Evolutionary conservation across 1,140 invertebrate genomes (phyloP).

Genomic region (Dendrolimus kikuchii): DNA sequence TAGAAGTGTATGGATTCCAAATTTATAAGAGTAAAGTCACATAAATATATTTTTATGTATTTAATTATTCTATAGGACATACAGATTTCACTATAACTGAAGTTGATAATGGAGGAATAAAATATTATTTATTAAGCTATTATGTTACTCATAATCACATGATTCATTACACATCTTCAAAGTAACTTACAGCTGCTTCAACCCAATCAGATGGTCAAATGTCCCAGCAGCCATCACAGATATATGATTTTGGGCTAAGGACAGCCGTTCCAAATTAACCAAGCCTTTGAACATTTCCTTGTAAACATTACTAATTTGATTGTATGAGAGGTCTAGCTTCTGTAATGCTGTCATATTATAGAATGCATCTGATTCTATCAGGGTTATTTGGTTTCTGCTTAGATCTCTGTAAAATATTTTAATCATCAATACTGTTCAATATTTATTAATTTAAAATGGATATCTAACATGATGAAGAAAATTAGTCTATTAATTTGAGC

Average conservation of each 20-base stretch:
- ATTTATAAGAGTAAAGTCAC: no score
- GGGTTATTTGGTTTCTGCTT: conserved; percentile 83
- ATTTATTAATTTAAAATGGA: no score
- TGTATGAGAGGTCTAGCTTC: conserved; percentile 78
- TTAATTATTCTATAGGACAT: no score
- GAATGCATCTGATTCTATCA: conserved; percentile 83
- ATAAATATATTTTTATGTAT: no score
- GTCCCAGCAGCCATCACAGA: conserved; percentile 76
- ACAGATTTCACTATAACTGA: no score
- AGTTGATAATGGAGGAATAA: no score
- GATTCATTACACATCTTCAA: no score
- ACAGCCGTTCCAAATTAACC: conserved; percentile 76
- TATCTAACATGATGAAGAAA: no score
- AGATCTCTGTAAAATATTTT: conserved; percentile 75
- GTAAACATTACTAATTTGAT: conserved; percentile 76
- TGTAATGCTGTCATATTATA: conserved; percentile 78
- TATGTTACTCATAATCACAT: no score
- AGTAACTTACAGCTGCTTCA: conserved; percentile 81
- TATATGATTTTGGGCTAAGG: conserved; percentile 80
- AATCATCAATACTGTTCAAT: conserved; percentile 5
- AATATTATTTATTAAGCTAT: no score
- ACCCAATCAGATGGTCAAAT: conserved; percentile 76
- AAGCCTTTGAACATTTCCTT: conserved; percentile 77
- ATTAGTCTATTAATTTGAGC: no score
- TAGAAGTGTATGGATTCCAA: no score